A percentile compares a stretch with the other conserved stretches of the same genome.
Evolutionary conservation across 2,888 invertebrate genomes (phyloP).

Genomic region (Ophion ellenae): DNA sequence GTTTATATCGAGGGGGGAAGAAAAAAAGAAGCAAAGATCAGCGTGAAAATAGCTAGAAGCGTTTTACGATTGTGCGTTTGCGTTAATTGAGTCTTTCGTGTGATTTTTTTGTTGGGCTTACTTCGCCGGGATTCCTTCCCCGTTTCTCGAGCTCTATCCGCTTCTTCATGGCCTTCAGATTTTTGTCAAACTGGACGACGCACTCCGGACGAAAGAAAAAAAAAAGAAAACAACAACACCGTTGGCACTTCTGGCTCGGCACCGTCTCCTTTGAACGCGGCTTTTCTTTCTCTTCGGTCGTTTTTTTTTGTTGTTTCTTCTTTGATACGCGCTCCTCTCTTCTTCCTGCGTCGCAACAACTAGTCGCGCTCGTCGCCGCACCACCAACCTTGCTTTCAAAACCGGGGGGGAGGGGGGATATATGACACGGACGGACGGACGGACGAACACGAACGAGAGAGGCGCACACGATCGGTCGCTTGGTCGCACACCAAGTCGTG

Average conservation of each 20-base stretch:
- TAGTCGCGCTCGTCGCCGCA: constrained; percentile 68
- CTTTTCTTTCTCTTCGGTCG: neutral
- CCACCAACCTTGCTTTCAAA: constrained; percentile 81
- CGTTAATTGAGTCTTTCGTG: constrained; percentile 4
- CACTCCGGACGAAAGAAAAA: constrained; percentile 54
- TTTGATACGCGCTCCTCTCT: constrained; percentile 72
- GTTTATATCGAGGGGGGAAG: neutral
- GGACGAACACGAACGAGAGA: constrained; percentile 54
- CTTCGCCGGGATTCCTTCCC: constrained; percentile 95
- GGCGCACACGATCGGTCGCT: constrained; percentile 76
- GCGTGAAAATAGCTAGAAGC: constrained; percentile 4
- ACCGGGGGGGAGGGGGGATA: constrained; percentile 77
- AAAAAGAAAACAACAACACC: constrained; percentile 31
- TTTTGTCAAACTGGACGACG: constrained; percentile 52
- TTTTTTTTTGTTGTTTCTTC: constrained; percentile 32
- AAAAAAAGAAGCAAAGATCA: constrained; percentile 5
- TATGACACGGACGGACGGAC: constrained; percentile 78
- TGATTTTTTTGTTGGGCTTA: constrained; percentile 84
- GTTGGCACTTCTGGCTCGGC: constrained; percentile 61
- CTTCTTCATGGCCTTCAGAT: constrained; percentile 91
- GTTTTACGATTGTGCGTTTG: constrained; percentile 57
- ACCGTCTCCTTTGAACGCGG: constrained; percentile 58
- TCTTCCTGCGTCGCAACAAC: constrained; percentile 82
- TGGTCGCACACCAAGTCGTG: constrained; percentile 70
- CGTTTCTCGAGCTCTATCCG: constrained; percentile 97